Base-by-base conservation (phyloP, 1,140 invertebrate species). In the Vanessa atalanta region DNA sequence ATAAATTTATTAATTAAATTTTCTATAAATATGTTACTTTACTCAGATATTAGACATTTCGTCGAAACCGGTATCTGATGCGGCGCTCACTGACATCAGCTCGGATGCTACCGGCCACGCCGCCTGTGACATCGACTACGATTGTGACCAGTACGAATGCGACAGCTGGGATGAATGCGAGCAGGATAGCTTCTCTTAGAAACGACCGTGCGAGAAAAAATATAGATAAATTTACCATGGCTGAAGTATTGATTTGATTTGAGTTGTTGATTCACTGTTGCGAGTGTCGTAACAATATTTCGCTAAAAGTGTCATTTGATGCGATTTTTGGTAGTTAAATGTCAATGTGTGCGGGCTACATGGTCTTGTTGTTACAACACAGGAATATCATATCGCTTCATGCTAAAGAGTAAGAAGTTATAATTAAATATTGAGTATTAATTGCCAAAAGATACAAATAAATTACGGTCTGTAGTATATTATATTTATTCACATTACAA, bases 101-200 rank as follows among this genome's bases (percentile, higher is more conserved):
- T 93, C 93, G 14, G 93, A 93, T 79, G 93, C 93, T 66, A 93
- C 93, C 1, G 93, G 93, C 7, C 91, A 92, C 79, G 92, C 92
- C 11, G 93, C 93, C 26, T 93, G 92, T 77, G 93, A 93, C 76
- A 93, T 93, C 73, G 93, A 93, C 83, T 92, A 91, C 78, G 93
- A 93, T 70, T 89, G 87, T 78, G 92, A 93, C 74, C 91, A 89
- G 51, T 93, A 93, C 82, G 91, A 92, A 66, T 93, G 90, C 80
- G 92, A 93, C 80, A 92, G 90, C 82, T 93, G 91, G 93, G 91
- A 93, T 81, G 93, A 93, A 85, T 93, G 93, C 83, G 93, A 93
- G 78, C 93, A 93, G 84, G 93, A 93, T 75, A 93, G 93, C 83
- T 92, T 93, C 79, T 93, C 93, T 5, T 91, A 89, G 78, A 63